Conservation (phyloP, 53 echinoderm and acorn worm species). For the Zoroaster sp. region DNA sequence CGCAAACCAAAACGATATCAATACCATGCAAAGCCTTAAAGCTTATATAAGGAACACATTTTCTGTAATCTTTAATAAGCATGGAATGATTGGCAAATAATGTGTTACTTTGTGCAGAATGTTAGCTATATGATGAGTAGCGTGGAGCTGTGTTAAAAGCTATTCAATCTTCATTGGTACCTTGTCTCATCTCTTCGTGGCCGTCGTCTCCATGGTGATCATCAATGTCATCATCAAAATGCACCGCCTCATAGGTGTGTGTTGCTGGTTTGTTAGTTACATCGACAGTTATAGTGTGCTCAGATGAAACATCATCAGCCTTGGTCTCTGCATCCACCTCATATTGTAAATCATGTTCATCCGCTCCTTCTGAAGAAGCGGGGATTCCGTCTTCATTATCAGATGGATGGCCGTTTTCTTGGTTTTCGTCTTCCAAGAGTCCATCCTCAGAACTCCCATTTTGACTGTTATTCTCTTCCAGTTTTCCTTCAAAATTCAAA, state of each 20-base stretch:
- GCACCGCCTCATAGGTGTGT: neutral
- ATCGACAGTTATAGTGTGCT: neutral
- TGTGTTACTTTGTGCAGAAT: neutral
- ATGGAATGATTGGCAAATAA: constrained; percentile 35
- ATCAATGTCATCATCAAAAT: neutral
- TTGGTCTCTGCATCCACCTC: constrained; percentile 1
- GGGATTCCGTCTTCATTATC: neutral
- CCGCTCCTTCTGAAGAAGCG: neutral
- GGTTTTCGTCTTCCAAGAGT: neutral
- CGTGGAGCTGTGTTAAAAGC: neutral
- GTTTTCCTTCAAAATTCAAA: neutral
- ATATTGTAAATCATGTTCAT: neutral
- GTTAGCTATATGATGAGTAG: neutral
- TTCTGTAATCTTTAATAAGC: neutral
- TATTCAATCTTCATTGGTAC: constrained; percentile 35
- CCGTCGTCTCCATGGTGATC: neutral
- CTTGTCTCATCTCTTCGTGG: constrained; percentile 8
- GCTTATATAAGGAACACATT: too few species aligned
- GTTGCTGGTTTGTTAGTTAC: neutral
- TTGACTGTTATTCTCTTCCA: neutral
- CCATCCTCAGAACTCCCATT: neutral
- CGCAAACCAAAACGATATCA: too few species aligned
- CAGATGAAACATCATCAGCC: constrained; percentile 30
- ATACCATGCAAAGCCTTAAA: too few species aligned
- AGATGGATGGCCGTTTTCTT: neutral